Percentiles rank a stretch among this genome's conserved stretches.
Conservation (phyloP, 2,797 vertebrate genomes). For the Todus mexicanus region DNA sequence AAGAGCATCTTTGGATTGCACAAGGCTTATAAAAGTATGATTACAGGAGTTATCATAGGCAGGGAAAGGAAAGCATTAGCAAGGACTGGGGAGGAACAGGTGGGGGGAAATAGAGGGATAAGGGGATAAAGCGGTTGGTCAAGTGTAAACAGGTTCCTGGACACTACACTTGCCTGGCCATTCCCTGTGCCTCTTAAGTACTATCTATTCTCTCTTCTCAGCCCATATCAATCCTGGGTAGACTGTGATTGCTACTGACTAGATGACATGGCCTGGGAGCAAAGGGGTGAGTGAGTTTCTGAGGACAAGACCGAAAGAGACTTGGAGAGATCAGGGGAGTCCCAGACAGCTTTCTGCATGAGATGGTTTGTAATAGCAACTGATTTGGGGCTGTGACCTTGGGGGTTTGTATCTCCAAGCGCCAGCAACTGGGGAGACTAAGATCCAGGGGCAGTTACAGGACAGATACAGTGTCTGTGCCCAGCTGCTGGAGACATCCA, state of each 20-base stretch:
- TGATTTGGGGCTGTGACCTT: background rate
- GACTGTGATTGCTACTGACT: background rate
- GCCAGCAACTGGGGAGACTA: background rate
- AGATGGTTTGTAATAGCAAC: background rate
- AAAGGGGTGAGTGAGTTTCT: background rate
- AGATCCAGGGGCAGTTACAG: background rate
- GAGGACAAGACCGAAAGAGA: background rate
- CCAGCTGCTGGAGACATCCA: background rate
- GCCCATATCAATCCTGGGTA: too few relatives aligned
- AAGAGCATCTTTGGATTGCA: background rate
- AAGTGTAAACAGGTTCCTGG: background rate
- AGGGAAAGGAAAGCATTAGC: background rate
- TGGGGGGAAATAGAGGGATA: background rate
- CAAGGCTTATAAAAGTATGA: background rate
- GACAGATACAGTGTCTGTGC: background rate
- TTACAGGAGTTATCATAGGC: background rate
- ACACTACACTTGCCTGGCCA: background rate
- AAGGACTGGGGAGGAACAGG: background rate
- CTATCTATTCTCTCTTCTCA: background rate
- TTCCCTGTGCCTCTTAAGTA: background rate
- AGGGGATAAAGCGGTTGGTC: background rate
- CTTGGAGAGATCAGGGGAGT: background rate
- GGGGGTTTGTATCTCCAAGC: rapidly evolving
- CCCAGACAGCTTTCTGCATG: background rate
- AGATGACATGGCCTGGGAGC: background rate